These are phyloP conservation scores for Parambassis ranga DNA, from an alignment of 2,797 vertebrate species.

Conservation along the genomic window DNA sequence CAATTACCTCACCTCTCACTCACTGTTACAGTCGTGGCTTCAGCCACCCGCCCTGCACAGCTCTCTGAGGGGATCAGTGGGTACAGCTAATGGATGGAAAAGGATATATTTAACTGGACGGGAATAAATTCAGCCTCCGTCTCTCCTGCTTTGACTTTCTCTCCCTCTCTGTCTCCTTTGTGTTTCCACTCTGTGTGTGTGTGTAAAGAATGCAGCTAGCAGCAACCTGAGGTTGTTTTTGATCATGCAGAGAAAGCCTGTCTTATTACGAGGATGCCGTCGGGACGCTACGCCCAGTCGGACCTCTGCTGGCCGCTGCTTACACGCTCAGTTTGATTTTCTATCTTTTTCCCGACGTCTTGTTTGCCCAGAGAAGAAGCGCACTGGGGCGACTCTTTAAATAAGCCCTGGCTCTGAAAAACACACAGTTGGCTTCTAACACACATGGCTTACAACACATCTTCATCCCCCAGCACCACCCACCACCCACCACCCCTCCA, in stretches of 20 bases:
- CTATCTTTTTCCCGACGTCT: conserved; percentile 12
- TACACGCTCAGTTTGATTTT: conserved; percentile 45
- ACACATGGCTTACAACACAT: background rate
- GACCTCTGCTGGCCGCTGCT: conserved; percentile 36
- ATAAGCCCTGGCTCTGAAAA: conserved; percentile 10
- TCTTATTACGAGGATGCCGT: conserved; percentile 37
- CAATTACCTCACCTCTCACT: too few relatives aligned
- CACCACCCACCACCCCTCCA: too few relatives aligned
- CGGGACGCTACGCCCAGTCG: conserved; percentile 31
- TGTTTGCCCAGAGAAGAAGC: conserved; percentile 32
- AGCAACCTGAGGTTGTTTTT: conserved; percentile 50
- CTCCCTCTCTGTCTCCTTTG: background rate
- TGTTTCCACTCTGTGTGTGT: too few relatives aligned
- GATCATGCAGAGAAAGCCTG: conserved; percentile 34
- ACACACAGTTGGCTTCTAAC: conserved; percentile 5
- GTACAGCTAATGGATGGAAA: background rate
- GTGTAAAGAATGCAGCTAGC: conserved; percentile 7
- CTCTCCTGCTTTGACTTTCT: too few relatives aligned
- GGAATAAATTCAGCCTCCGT: too few relatives aligned
- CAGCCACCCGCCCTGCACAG: background rate
- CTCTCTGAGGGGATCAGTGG: background rate
- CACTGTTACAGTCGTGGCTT: too few relatives aligned
- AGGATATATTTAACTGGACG: background rate
- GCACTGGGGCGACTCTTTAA: conserved; percentile 16
- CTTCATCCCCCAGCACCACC: background rate